These are phyloP conservation scores for Orbicella faveolata DNA, from an alignment of 64 coral and sea anemone genomes.

Conservation along the genomic window DNA sequence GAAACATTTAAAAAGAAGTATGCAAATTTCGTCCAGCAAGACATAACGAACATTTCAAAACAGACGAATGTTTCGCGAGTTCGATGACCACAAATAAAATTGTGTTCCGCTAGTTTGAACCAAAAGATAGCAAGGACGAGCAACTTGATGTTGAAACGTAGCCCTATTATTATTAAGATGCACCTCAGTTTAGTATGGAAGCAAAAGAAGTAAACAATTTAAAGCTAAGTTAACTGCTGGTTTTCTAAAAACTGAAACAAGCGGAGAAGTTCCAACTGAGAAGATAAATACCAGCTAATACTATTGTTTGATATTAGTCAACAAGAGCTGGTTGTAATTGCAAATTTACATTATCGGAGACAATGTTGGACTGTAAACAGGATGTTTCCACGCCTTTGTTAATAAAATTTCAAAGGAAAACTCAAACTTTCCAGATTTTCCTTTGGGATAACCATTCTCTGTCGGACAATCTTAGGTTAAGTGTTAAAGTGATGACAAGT, in stretches of 20 bases:
- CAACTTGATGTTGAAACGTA: too few relatives aligned
- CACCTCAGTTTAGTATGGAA: too few relatives aligned
- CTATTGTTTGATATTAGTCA: not conserved
- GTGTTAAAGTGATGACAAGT: not conserved
- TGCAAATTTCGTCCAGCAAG: not conserved
- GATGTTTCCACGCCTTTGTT: not conserved
- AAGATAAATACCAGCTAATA: not conserved
- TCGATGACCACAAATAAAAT: not conserved
- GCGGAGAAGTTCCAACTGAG: not conserved
- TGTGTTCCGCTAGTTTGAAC: too few relatives aligned
- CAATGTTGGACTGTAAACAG: slow-evolving; percentile 10
- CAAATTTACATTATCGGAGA: not conserved
- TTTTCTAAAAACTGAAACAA: not conserved
- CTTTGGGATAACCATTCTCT: not conserved
- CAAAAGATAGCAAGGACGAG: too few relatives aligned
- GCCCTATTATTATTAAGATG: too few relatives aligned
- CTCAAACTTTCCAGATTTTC: not conserved
- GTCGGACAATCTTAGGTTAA: not conserved
- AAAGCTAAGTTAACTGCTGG: too few relatives aligned
- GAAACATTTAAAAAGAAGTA: not conserved
- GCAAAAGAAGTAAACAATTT: too few relatives aligned
- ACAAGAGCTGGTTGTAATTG: not conserved
- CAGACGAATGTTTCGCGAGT: not conserved
- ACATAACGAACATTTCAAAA: not conserved
- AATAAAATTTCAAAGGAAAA: not conserved